Base-by-base conservation (phyloP, 2,113 vertebrate genomes). In the Chlamydotis undulata region DNA sequence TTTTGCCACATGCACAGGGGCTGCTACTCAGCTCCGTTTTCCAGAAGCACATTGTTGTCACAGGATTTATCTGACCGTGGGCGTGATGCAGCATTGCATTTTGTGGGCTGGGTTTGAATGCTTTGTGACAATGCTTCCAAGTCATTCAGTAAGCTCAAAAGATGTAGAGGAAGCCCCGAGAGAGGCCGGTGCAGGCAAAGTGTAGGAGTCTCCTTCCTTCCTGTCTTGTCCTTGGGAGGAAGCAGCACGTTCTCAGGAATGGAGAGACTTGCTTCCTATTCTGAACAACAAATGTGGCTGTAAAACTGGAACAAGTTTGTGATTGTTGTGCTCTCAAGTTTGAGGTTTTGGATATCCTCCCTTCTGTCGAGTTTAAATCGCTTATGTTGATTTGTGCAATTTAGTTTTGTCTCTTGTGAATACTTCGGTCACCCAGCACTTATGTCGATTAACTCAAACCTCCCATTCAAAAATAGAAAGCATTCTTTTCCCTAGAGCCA, bases 181-280 rank as follows among this genome's bases (percentile, higher is more conserved):
- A 89, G 87, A 75, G 55, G 83, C 87, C 24, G 1, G n/a, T 24
- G n/a, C 65, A 70, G 89, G 29, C 69, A 59, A 37, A n/a, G 7
- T 60, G 61, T 71, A 76, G 92, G 87, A 94, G 81, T 82, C 94
- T 84, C 49, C 74, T 93, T 89, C 83, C 65, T 94, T 94, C 94
- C 91, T 16, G 3, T 64, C 87, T 75, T 52, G 57, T 76, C 52
- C 61, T 55, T 50, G 28, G 50, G 78, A 96, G 67, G 37, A 83
- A 69, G 59, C 89, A 92, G 83, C 41, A 13, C 0, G 0, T 68
- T 84, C 29, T 91, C 59, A 83, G 75, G 31, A 64, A 35, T 9
- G 41, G 84, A 83, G 43, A 78, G 49, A 49, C 18, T 6, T 28
- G 63, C 50, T 91, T 69, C 39, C 6, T 65, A n/a, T 74, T 24